A percentile compares a stretch with the other conserved stretches of the same genome.
Evolutionary conservation across 2,113 vertebrate species (phyloP).

Genomic region (Malurus elegans): DNA sequence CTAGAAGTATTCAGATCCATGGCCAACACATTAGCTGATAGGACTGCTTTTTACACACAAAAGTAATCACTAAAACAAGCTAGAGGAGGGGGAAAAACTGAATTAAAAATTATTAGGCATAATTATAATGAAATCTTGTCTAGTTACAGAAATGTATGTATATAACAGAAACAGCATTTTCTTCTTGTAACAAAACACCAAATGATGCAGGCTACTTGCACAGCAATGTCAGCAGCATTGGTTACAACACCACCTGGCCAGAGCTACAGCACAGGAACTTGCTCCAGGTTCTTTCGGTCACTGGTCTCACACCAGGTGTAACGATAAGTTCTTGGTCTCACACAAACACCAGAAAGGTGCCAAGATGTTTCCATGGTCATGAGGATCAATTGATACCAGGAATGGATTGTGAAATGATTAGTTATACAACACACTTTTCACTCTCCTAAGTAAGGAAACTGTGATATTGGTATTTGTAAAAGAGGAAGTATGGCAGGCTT

Average conservation of each 20-base stretch:
- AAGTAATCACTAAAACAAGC: not conserved
- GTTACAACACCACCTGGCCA: not conserved
- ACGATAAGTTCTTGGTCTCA: not conserved
- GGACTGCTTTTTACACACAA: not conserved
- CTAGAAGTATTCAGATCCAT: not conserved
- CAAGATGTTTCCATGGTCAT: conserved; percentile 28
- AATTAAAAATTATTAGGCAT: not conserved
- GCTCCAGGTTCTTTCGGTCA: not conserved
- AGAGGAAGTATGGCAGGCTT: not conserved
- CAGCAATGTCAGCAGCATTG: not conserved
- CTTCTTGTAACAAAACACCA: not conserved
- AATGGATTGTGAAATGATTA: conserved; percentile 55
- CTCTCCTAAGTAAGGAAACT: not conserved
- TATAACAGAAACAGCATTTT: conserved; percentile 11
- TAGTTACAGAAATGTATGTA: not conserved
- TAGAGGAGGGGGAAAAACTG: rapidly evolving
- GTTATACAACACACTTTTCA: not conserved
- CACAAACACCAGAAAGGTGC: not conserved
- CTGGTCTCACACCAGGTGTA: not conserved
- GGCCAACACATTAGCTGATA: not conserved
- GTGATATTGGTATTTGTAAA: not conserved
- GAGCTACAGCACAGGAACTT: not conserved
- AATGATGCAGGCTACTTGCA: not conserved
- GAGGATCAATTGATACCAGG: conserved; percentile 13
- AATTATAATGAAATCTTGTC: not conserved